Evolutionary conservation across 37 sponge, comb jelly and placozoan genomes (phyloP), one percentile per base, ranked within the genome.

Genomic region (Tethya wilhelma): DNA sequence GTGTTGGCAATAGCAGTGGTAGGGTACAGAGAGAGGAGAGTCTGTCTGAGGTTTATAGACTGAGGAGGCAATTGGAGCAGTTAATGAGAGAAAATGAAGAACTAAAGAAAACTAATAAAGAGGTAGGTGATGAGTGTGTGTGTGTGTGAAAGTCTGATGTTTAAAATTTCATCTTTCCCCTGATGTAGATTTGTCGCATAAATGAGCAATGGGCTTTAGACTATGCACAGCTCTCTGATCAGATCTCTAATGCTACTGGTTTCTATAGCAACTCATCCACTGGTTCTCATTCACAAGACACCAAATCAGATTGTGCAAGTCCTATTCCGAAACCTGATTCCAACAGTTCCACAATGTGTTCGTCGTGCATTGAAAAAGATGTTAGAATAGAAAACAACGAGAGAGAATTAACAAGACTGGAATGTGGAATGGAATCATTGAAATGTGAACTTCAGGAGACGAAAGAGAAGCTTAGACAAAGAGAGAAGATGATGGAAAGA

Each of bases 181-280:
- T n/a, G n/a, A n/a, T n/a, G n/a, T n/a, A 85, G 86, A 44, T 86
- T 0, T 86, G 55, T 44, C 70, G 46, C 22, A 79, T 86, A 7
- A 86, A 86, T 29, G 66, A 79, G 0, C 79, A 78, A 22, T 86
- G 86, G 86, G 58, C 79, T n/a, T 23, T 44, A 4, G 86, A 86
- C 74, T 86, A 86, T 26, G 64, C 71, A 32, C 38, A 34, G 2
- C 86, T 86, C 3, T 43, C 71, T 1, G 49, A 86, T 38, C 59
- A 69, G 19, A 63, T 60, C 1, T 25, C 38, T 38, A 62, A 76
- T 30, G 62, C 77, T 6, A 76, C 77, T 41, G 77, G 77, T 2
- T 76, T 59, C 42, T 57, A 76, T 44, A 76, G 77, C 30, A 38
- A 43, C 20, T 19, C 62, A 9, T 53, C 73, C 2, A 7, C 63